Evolutionary conservation across 2,888 invertebrate species (phyloP).

Genomic region (Drosophila borborema): DNA sequence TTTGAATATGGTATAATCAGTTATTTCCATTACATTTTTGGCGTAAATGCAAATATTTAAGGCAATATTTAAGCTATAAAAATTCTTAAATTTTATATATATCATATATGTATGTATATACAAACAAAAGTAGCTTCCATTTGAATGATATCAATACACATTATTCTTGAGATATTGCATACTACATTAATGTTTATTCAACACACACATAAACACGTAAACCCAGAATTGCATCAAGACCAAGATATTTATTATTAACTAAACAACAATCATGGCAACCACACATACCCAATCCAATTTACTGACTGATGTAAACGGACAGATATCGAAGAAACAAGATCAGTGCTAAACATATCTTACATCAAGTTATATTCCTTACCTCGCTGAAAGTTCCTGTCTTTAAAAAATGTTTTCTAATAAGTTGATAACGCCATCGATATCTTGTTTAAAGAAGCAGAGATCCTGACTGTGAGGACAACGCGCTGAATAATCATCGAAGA

Average conservation of each 20-base stretch:
- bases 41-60: no score
- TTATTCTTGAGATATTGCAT: neutral
- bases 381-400: no score
- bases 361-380: no score
- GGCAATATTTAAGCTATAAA: no score
- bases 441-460: no score
- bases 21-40: no score
- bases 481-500: neutral
- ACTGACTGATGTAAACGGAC: slow-evolving; percentile 15
- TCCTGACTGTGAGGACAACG: neutral
- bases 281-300: slow-evolving; percentile 23
- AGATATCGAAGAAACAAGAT: slow-evolving; percentile 15
- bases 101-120: no score
- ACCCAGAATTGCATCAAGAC: no score
- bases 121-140: neutral
- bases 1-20: no score
- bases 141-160: neutral
- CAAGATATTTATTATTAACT: slow-evolving; percentile 57
- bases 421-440: neutral
- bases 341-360: no score
- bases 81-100: no score
- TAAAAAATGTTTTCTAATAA: neutral
- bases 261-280: no score
- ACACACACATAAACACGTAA: neutral
- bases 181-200: neutral